Conservation (phyloP, 2,888 invertebrate species). For the Teleogryllus oceanicus region DNA sequence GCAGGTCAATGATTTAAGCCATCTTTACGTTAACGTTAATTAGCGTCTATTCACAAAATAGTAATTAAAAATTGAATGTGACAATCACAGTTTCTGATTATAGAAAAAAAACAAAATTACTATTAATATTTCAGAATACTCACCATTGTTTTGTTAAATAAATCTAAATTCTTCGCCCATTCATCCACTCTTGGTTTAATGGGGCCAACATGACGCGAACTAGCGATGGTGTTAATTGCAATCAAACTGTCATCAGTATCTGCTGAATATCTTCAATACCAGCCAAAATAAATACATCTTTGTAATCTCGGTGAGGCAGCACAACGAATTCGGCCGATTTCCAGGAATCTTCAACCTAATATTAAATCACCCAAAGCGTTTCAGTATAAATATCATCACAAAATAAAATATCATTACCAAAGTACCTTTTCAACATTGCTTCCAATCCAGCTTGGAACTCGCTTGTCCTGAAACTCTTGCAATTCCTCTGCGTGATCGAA, state of each 20-base stretch:
- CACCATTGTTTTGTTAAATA: constrained; percentile 80
- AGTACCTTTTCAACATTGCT: constrained; percentile 69
- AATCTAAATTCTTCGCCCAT: constrained; percentile 71
- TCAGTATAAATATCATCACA: neutral
- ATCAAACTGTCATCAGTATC: constrained; percentile 83
- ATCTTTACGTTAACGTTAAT: neutral
- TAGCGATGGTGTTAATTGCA: constrained; percentile 79
- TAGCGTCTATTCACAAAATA: neutral
- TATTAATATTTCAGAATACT: constrained; percentile 38
- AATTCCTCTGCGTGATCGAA: constrained; percentile 70
- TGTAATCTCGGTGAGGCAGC: constrained; percentile 72
- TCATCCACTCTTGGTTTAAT: constrained; percentile 79
- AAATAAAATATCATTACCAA: constrained; percentile 12
- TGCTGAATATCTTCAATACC: constrained; percentile 81
- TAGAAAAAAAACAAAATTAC: too few species aligned
- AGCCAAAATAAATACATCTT: constrained; percentile 80
- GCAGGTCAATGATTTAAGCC: too few species aligned
- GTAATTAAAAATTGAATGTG: neutral
- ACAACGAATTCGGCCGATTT: constrained; percentile 74
- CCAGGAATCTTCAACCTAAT: constrained; percentile 79
- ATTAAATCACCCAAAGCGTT: neutral
- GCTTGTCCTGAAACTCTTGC: constrained; percentile 82
- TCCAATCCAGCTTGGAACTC: constrained; percentile 80
- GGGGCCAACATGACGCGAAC: constrained; percentile 80
- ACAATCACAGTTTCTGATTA: too few species aligned